Conservation (phyloP, 2,113 vertebrate genomes). For the Hyaena hyaena region DNA sequence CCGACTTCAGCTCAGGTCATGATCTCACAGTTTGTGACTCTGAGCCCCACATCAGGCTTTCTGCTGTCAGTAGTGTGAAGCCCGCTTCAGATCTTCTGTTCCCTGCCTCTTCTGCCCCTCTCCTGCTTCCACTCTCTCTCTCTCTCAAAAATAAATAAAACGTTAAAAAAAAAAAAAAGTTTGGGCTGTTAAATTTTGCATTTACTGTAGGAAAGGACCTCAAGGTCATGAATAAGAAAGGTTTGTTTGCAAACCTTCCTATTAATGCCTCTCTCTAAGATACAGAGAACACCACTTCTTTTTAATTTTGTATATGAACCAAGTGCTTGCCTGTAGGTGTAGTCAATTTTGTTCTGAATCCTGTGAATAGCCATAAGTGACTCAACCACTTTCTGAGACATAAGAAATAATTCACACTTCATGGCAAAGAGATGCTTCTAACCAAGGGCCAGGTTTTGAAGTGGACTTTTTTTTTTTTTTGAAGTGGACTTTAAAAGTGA, state of each 20-base stretch:
- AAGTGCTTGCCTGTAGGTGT: neutral
- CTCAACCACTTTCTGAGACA: neutral
- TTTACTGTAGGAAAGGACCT: slow-evolving; percentile 24
- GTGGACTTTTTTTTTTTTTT: neutral
- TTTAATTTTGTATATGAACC: slow-evolving; percentile 43
- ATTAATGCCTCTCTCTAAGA: neutral
- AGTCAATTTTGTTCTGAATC: slow-evolving; percentile 13
- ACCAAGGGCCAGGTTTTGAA: neutral
- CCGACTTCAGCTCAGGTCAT: too few species aligned
- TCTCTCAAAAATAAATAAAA: too few species aligned
- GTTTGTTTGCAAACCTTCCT: neutral
- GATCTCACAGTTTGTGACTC: too few species aligned
- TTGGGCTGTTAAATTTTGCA: neutral
- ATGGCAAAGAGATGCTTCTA: neutral
- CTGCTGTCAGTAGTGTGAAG: too few species aligned
- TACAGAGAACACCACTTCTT: neutral
- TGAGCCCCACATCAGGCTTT: too few species aligned
- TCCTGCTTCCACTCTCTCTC: too few species aligned
- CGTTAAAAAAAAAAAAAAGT: neutral
- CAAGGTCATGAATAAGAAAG: neutral
- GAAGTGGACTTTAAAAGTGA: slow-evolving; percentile 3
- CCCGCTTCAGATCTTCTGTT: too few species aligned
- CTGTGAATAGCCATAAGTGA: neutral
- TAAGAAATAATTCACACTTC: neutral
- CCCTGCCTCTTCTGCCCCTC: too few species aligned